A percentile compares a stretch with the other conserved stretches of the same genome.
Evolutionary conservation across 2,888 invertebrate species (phyloP).

Genomic region (Lagria hirta): DNA sequence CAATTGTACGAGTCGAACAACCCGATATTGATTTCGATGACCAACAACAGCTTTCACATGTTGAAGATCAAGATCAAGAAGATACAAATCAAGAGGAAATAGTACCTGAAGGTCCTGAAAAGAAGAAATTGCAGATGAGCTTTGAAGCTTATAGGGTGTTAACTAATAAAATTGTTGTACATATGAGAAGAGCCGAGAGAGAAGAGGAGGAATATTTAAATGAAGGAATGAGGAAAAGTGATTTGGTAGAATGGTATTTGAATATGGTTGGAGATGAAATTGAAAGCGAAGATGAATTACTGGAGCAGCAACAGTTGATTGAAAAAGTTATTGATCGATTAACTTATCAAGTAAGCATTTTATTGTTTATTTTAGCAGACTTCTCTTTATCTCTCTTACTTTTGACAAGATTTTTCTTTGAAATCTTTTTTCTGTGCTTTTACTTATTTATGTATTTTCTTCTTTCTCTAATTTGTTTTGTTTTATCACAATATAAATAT

Average conservation of each 20-base stretch:
- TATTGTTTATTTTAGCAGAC: not conserved
- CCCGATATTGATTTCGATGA: conserved; percentile 94
- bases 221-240: conserved; percentile 74
- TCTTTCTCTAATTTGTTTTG: no score
- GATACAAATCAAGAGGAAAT: conserved; percentile 47
- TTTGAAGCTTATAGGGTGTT: conserved; percentile 94
- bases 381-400: not conserved
- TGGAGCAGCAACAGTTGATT: conserved; percentile 84
- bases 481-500: no score
- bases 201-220: conserved; percentile 63
- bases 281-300: conserved; percentile 86
- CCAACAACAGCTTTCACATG: conserved; percentile 69
- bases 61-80: conserved; percentile 40
- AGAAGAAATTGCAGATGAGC: conserved; percentile 78
- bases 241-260: conserved; percentile 92
- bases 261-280: conserved; percentile 84
- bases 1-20: conserved; percentile 95
- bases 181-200: conserved; percentile 83
- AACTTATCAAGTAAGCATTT: conserved; percentile 71
- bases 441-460: no score
- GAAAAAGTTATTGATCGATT: conserved; percentile 94
- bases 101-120: conserved; percentile 51
- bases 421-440: no score
- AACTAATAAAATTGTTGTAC: conserved; percentile 87
- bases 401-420: not conserved